Percentiles rank a stretch among this genome's conserved stretches.
These are phyloP conservation scores for Simalia tracyae DNA, from an alignment of 2,797 vertebrate species.

Conservation along the genomic window DNA sequence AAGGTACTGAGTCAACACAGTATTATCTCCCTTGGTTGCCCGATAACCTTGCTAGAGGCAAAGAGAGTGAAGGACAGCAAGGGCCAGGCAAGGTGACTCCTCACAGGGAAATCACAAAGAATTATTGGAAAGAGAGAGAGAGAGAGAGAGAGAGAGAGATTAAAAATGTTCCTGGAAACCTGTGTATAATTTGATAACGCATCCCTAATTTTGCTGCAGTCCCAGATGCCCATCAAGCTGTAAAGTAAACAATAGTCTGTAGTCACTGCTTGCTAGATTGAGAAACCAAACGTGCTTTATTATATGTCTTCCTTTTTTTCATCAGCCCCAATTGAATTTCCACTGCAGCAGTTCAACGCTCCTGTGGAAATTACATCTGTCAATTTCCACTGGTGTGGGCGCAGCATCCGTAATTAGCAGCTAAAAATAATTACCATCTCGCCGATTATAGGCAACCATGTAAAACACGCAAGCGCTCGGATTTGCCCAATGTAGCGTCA, in stretches of 20 bases:
- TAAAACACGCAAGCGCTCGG: slow-evolving; percentile 37
- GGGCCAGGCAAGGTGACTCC: too few relatives aligned
- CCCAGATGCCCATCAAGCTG: too few relatives aligned
- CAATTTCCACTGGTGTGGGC: slow-evolving; percentile 17
- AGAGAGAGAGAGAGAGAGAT: too few relatives aligned
- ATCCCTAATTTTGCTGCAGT: neutral
- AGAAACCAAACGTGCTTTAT: neutral
- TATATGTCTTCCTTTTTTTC: neutral
- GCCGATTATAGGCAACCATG: slow-evolving; percentile 38
- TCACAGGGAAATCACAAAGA: too few relatives aligned
- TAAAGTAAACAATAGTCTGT: neutral
- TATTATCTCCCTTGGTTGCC: too few relatives aligned
- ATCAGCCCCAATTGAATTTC: slow-evolving; percentile 16
- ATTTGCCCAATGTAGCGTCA: slow-evolving; percentile 36
- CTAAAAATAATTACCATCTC: slow-evolving; percentile 58
- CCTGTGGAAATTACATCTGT: slow-evolving; percentile 29
- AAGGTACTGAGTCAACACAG: too few relatives aligned
- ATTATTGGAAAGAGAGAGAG: neutral
- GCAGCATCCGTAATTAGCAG: slow-evolving; percentile 38
- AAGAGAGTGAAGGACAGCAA: too few relatives aligned
- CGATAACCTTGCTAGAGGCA: too few relatives aligned
- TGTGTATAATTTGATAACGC: neutral
- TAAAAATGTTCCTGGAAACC: neutral
- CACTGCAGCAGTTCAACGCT: slow-evolving; percentile 18
- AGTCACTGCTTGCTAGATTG: neutral